Conservation (phyloP, 37 sponge, comb jelly and placozoan genomes). For the Agelas oroides region DNA sequence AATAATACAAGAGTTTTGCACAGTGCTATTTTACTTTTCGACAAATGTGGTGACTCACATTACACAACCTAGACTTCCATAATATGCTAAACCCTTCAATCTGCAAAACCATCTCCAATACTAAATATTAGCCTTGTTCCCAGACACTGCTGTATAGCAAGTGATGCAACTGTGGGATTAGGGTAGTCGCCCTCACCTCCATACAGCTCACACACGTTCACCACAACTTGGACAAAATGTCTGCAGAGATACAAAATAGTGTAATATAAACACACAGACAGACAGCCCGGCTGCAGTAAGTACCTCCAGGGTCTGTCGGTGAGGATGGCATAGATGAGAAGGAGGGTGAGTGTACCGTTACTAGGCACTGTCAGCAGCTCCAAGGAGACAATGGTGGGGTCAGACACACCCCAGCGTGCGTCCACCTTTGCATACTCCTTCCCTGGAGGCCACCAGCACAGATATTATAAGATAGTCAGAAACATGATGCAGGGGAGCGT, state of each 20-base stretch:
- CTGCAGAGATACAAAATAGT: slow-evolving; percentile 40
- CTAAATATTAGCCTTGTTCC: too few relatives aligned
- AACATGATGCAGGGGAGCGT: too few relatives aligned
- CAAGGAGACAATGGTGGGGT: slow-evolving; percentile 72
- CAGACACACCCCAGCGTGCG: slow-evolving; percentile 70
- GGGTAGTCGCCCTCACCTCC: slow-evolving; percentile 84
- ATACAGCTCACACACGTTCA: slow-evolving; percentile 80
- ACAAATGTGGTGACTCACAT: too few relatives aligned
- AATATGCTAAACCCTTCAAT: too few relatives aligned
- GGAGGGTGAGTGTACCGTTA: slow-evolving; percentile 55
- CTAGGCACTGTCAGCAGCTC: slow-evolving; percentile 75
- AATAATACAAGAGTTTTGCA: too few relatives aligned
- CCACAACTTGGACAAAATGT: slow-evolving; percentile 65
- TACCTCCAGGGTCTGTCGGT: slow-evolving; percentile 62
- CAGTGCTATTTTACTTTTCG: too few relatives aligned
- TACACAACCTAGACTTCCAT: too few relatives aligned
- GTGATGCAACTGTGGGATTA: too few relatives aligned
- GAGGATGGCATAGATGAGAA: slow-evolving; percentile 66
- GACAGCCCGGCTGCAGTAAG: neutral
- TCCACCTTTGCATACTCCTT: slow-evolving; percentile 84
- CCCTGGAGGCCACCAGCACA: slow-evolving; percentile 32
- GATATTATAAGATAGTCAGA: too few relatives aligned
- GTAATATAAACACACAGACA: too few relatives aligned
- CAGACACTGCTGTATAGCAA: too few relatives aligned
- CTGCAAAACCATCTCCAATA: too few relatives aligned